Percentiles rank a stretch among this genome's conserved stretches.
phyloP scores from a whole-genome alignment of 2,797 vertebrate genomes.

The Phoeniculus purpureus region DNA sequence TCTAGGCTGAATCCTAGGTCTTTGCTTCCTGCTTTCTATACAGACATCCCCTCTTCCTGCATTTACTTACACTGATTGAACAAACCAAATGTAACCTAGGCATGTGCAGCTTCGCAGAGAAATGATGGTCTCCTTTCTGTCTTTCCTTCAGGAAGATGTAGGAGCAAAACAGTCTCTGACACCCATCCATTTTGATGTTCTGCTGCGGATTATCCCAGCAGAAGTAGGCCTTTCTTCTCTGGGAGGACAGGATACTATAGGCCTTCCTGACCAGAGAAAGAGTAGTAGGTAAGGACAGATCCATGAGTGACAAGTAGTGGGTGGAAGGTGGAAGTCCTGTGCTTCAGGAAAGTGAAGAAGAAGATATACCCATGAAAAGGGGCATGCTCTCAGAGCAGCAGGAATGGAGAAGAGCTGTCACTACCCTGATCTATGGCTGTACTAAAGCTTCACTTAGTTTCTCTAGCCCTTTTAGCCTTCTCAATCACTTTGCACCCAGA shows the following conservation, averaged over 20 bases:
- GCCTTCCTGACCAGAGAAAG: not conserved
- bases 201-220: not conserved
- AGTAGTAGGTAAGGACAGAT: not conserved
- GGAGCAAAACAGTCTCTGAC: not conserved
- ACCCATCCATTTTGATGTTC: not conserved
- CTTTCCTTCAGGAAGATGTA: not conserved
- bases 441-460: not conserved
- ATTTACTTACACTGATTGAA: not conserved
- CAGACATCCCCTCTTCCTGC: not conserved
- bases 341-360: not conserved
- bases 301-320: not conserved
- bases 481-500: slow-evolving; percentile 20
- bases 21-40: slow-evolving; percentile 44
- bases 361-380: not conserved
- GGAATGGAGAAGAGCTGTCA: not conserved
- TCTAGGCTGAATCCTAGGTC: slow-evolving; percentile 39
- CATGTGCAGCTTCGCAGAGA: not conserved
- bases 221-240: not conserved
- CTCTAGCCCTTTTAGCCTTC: slow-evolving; percentile 28
- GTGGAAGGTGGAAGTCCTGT: not conserved
- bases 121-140: not conserved
- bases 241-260: not conserved
- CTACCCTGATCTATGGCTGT: not conserved
- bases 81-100: not conserved
- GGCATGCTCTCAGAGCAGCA: not conserved